Conservation (phyloP, 2,113 vertebrate genomes). For the Rattus rattus region DNA sequence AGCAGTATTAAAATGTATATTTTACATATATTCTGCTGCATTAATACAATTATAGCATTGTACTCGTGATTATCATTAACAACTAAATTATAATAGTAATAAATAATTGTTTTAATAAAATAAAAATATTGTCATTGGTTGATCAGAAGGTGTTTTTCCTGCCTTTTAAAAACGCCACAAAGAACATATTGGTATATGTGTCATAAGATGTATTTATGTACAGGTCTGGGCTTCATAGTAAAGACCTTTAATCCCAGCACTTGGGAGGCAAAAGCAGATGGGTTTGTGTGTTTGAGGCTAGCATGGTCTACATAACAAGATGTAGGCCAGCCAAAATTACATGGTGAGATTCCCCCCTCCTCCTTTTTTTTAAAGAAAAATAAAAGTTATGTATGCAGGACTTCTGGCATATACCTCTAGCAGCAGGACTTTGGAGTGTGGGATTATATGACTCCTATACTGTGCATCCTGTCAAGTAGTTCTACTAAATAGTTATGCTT, state of each 20-base stretch:
- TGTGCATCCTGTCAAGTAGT: background rate
- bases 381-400: background rate
- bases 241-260: background rate
- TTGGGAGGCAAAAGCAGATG: background rate
- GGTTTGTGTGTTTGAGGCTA: background rate
- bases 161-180: background rate
- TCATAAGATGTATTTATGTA: background rate
- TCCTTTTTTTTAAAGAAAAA: background rate
- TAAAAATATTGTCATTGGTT: slow-evolving; percentile 20
- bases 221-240: background rate
- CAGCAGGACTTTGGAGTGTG: background rate
- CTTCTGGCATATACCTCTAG: background rate
- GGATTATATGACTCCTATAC: background rate
- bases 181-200: background rate
- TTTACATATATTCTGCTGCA: slow-evolving; percentile 12
- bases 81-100: background rate
- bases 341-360: background rate
- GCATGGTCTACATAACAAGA: background rate
- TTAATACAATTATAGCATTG: background rate
- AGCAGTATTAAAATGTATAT: background rate
- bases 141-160: background rate
- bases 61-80: background rate
- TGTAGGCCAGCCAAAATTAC: background rate
- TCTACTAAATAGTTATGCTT: background rate
- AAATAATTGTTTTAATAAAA: background rate